Conservation (phyloP, 2,797 vertebrate species). For the Myripristis jacobus region DNA sequence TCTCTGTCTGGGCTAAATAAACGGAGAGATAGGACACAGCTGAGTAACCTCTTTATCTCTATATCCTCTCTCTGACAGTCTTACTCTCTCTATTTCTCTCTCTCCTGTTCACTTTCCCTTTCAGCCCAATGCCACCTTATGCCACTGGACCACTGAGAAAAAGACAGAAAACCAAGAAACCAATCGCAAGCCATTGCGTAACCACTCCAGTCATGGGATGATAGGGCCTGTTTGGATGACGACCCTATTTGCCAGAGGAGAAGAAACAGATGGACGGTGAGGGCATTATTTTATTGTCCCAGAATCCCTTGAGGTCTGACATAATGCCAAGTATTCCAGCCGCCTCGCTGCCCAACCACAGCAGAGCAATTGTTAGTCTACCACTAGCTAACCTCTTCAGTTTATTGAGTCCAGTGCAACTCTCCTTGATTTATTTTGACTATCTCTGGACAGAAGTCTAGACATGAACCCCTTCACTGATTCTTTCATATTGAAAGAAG, state of each 20-base stretch:
- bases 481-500: conserved; percentile 58
- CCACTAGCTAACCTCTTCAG: conserved; percentile 51
- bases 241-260: conserved; percentile 59
- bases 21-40: conserved; percentile 17
- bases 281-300: conserved; percentile 51
- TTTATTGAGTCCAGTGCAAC: conserved; percentile 55
- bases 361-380: conserved; percentile 25
- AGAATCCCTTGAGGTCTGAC: conserved; percentile 49
- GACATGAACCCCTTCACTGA: conserved; percentile 60
- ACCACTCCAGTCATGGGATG: conserved; percentile 24
- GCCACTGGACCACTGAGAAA: background rate
- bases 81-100: conserved; percentile 10
- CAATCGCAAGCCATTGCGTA: conserved; percentile 17
- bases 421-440: conserved; percentile 76
- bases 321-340: conserved; percentile 60
- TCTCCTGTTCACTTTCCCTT: background rate
- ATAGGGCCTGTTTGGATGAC: conserved; percentile 39
- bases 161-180: conserved; percentile 11
- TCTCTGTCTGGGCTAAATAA: conserved; percentile 31
- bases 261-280: conserved; percentile 44
- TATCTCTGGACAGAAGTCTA: conserved; percentile 65
- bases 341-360: conserved; percentile 36
- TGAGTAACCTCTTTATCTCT: conserved; percentile 13
- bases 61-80: conserved; percentile 7
- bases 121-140: background rate